Conservation (phyloP, 2,888 invertebrate genomes). For the Gastrophysa polygoni region DNA sequence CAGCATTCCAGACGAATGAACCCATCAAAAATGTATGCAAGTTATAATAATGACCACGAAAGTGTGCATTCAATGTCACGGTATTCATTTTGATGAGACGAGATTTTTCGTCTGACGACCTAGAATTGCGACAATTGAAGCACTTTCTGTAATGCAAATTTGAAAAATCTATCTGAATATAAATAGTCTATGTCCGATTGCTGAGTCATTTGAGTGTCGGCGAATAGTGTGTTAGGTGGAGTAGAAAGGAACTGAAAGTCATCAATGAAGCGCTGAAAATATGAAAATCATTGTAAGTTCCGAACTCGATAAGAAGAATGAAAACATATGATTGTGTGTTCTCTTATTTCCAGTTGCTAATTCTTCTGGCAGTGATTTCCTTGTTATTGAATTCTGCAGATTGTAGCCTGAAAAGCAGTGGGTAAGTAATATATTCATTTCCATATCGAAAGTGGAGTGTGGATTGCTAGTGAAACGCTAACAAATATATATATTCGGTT, state of each 20-base stretch:
- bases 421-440: not conserved
- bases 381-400: not conserved
- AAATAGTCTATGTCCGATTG: conserved; percentile 16
- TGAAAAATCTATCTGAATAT: conserved; percentile 21
- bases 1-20: conserved; percentile 15
- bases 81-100: conserved; percentile 36
- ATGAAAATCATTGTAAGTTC: conserved; percentile 25
- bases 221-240: not conserved
- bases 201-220: conserved; percentile 10
- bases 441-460: too few species aligned
- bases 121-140: conserved; percentile 28
- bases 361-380: conserved; percentile 15
- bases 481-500: too few species aligned
- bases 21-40: conserved; percentile 16
- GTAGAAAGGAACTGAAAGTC: not conserved
- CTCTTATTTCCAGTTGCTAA: conserved; percentile 16
- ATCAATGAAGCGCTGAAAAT: conserved; percentile 8
- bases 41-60: conserved; percentile 30
- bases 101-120: conserved; percentile 34
- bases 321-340: not conserved
- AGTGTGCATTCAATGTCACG: conserved; percentile 26
- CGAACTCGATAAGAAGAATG: not conserved
- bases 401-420: not conserved
- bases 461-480: too few species aligned
- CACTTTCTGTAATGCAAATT: conserved; percentile 36